phyloP scores from a whole-genome alignment of 1,140 invertebrate genomes.

The Odontomachus brunneus region DNA sequence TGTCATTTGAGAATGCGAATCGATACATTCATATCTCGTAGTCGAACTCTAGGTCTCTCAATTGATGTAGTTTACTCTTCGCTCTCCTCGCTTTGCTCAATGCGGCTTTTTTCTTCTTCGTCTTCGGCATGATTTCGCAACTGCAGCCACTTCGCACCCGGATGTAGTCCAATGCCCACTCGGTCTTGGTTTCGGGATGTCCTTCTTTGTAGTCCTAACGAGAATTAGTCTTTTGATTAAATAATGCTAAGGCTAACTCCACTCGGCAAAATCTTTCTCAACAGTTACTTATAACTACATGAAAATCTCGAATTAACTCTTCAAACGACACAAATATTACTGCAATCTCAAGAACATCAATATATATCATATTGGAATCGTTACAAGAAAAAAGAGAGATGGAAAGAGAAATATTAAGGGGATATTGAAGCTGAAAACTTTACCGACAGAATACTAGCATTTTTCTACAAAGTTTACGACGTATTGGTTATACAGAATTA shows the following conservation, averaged over 20 bases:
- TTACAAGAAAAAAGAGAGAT: background rate
- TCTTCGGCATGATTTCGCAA: conserved; percentile 89
- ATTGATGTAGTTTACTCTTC: conserved; percentile 75
- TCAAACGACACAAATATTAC: background rate
- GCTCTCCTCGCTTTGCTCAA: conserved; percentile 76
- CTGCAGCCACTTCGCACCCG: conserved; percentile 92
- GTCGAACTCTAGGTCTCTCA: conserved; percentile 62
- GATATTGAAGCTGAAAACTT: too few species aligned
- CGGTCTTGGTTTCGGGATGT: conserved; percentile 79
- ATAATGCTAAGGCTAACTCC: background rate
- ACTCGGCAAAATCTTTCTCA: background rate
- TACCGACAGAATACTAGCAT: too few species aligned
- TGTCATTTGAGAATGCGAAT: conserved; percentile 26
- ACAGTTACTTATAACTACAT: background rate
- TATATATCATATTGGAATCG: background rate
- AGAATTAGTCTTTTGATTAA: conserved; percentile 3
- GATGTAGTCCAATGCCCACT: conserved; percentile 93
- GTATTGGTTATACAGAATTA: too few species aligned
- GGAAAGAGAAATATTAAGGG: too few species aligned
- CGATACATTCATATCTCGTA: conserved; percentile 61
- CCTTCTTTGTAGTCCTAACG: too few species aligned
- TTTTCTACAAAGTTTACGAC: too few species aligned
- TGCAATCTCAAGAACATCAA: background rate
- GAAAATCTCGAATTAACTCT: background rate
- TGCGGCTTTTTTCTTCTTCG: conserved; percentile 80